Evolutionary conservation across 2,888 invertebrate genomes (phyloP), one percentile per base, ranked within the genome.

Genomic region (Urechis unicinctus): DNA sequence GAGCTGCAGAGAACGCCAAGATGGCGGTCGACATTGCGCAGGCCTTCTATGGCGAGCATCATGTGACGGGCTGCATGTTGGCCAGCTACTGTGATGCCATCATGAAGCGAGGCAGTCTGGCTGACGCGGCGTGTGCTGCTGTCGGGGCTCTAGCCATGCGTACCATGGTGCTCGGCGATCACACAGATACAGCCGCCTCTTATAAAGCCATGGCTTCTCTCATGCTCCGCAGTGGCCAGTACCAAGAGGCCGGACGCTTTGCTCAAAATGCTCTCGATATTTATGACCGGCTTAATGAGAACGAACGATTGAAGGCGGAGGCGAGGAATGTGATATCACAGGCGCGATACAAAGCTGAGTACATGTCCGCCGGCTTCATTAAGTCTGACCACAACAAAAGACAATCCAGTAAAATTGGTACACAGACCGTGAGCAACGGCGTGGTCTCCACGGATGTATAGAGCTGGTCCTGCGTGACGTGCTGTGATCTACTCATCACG

Each of bases 181-280:
- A 61, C 51, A 26, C 29, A n/a, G 57, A 62, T 21, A 62, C 62
- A 17, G 62, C 48, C 3, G 29, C 43, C 31, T 36, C 58, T 5
- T 55, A 62, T 52, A 62, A 61, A 48, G 53, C 45, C 46, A 42
- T 62, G 30, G 61, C 59, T 28, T 56, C 55, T 42, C 53, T 62
- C 47, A 61, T 62, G 61, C 41, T 61, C 4, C 57, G 62, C 29
- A 55, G 57, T 24, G 56, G 59, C 5, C 57, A 59, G 26, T 62
- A 59, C 51, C 56, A 59, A 21, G 56, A 56, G 29, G 59, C 61
- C 3, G 46, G 51, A 25, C 41, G 55, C 6, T 59, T 60, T 41
- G 59, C 44, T 13, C 60, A 60, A 36, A 30, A 50, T 22, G 62
- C 59, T 6, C 49, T 59, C 2, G 61, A 62, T 25, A 58, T 62